Percentiles rank a stretch among this genome's conserved stretches.
These are phyloP conservation scores for Cremastinae sp. DNA, from an alignment of 2,888 invertebrate species.

Conservation along the genomic window DNA sequence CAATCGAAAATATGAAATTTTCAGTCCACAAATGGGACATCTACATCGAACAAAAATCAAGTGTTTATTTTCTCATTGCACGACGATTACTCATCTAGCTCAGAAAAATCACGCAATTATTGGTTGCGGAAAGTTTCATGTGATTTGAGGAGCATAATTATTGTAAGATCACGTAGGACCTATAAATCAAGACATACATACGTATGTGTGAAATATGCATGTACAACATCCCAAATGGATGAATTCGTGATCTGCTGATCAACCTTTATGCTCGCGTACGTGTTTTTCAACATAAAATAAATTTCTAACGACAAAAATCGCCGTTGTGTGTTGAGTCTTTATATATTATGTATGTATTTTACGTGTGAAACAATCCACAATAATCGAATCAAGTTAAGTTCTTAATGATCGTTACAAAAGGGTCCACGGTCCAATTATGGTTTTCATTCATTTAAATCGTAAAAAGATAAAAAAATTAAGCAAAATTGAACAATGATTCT, in stretches of 20 bases:
- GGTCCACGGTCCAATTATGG: too few relatives aligned
- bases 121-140: constrained; percentile 59
- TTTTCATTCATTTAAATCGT: too few relatives aligned
- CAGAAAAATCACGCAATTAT: constrained; percentile 58
- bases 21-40: too few relatives aligned
- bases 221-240: constrained; percentile 26
- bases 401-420: too few relatives aligned
- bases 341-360: too few relatives aligned
- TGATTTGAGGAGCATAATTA: constrained; percentile 10
- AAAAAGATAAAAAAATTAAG: too few relatives aligned
- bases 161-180: constrained; percentile 59
- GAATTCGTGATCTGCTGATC: constrained; percentile 34
- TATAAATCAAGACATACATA: constrained; percentile 61
- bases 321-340: too few relatives aligned
- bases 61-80: constrained; percentile 24
- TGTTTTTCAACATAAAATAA: neutral
- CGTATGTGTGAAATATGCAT: constrained; percentile 19
- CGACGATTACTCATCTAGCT: constrained; percentile 36
- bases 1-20: too few relatives aligned
- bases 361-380: too few relatives aligned
- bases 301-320: constrained; percentile 2
- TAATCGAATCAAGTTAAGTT: too few relatives aligned
- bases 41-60: too few relatives aligned
- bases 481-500: neutral
- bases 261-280: constrained; percentile 12